Evolutionary conservation across 2,888 invertebrate genomes (phyloP), one percentile per base, ranked within the genome.

Genomic region (Trissoscelio sp.): DNA sequence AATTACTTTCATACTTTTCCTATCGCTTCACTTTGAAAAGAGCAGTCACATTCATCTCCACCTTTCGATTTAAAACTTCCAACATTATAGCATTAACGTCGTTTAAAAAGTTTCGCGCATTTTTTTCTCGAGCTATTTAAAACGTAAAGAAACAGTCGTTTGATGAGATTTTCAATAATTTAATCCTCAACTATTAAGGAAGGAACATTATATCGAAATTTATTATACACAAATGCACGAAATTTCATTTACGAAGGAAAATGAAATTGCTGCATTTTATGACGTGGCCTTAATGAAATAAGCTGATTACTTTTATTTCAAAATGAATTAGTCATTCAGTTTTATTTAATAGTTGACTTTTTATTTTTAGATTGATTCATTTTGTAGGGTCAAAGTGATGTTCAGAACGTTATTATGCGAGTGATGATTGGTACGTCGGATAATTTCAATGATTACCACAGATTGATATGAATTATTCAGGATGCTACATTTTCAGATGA

Each of bases 11-110:
- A 37, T 55, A 55, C 55, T 73, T 62, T 37, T 1, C 28, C 11
- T 22, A 20, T 39, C 46, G 37, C 28, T 44, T 46, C 22, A 11
- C 57, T 39, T 46, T 44, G 37, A 28, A 62, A 31, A 42, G 22
- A 44, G 48, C 48, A 79, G 46, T 62, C 24, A 28, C 64, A 70
- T 60, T 62, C 62, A 69, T 69, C 51, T 44, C 18, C 37, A 18
- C 46, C 62, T 62, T 75, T 58, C 67, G 69, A 67, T 72, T 66
- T 44, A 12, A 62, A 79, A 72, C 69, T 78, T 62, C 31, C 16
- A 66, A 51, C 51, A 51, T 64, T 64, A 44, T 34, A 24, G 46
- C 28, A 73, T 62, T 62, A 78, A 64, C 44, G 34, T 48, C 14
- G 48, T 72, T 55, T 20, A 57, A 58, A 53, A 77, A 69, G 58